These are phyloP conservation scores for Phthorimaea operculella DNA, from an alignment of 1,140 invertebrate species.

Conservation along the genomic window DNA sequence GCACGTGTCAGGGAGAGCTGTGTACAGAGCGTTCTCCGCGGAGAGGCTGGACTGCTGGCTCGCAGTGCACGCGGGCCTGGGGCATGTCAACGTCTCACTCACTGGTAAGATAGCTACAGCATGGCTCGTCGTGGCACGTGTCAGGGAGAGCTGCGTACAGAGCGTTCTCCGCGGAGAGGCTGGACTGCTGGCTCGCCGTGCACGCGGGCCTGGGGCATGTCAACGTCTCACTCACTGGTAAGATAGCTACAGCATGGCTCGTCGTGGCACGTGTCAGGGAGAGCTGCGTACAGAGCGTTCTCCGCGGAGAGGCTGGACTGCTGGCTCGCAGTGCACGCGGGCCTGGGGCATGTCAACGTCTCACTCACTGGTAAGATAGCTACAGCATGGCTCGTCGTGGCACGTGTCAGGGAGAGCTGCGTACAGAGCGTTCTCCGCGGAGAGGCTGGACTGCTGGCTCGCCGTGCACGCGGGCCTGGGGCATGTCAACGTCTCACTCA, in stretches of 20 bases:
- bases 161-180: slow-evolving; percentile 87
- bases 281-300: no score
- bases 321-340: slow-evolving; percentile 90
- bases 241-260: no score
- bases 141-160: slow-evolving; percentile 82
- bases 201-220: slow-evolving; percentile 94
- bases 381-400: no score
- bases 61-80: slow-evolving; percentile 91
- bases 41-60: slow-evolving; percentile 89
- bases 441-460: slow-evolving; percentile 88
- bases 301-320: slow-evolving; percentile 88
- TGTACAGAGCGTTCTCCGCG: slow-evolving; percentile 86
- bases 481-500: slow-evolving; percentile 95
- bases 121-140: slow-evolving; percentile 95
- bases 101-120: slow-evolving; percentile 75
- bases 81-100: slow-evolving; percentile 96
- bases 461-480: slow-evolving; percentile 93
- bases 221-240: slow-evolving; percentile 95
- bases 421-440: no score
- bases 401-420: no score
- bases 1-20: slow-evolving; percentile 88
- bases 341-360: slow-evolving; percentile 95
- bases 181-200: slow-evolving; percentile 88
- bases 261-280: no score
- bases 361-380: slow-evolving; percentile 91